Conservation (phyloP, 2,113 vertebrate genomes). For the Dinomys branickii region DNA sequence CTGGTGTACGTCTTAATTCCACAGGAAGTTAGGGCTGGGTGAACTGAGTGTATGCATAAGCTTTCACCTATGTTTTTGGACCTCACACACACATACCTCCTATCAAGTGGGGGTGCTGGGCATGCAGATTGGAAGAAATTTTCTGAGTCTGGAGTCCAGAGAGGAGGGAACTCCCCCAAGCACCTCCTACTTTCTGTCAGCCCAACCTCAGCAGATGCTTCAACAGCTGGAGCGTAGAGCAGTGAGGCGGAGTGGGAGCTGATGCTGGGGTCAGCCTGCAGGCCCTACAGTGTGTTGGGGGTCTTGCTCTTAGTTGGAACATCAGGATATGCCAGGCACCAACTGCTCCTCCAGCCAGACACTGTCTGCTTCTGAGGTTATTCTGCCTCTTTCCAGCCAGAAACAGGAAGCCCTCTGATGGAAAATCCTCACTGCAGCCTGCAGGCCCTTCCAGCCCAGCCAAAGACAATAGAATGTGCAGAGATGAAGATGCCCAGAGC, state of each 20-base stretch:
- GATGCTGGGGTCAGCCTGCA: conserved; percentile 21
- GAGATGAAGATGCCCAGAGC: neutral
- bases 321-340: conserved; percentile 22
- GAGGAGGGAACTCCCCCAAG: neutral
- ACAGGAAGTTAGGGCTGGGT: neutral
- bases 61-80: neutral
- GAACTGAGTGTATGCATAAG: neutral
- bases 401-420: neutral
- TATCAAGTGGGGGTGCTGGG: neutral
- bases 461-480: rapidly evolving
- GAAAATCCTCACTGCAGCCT: neutral
- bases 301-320: conserved; percentile 37
- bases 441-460: neutral
- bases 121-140: neutral
- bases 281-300: neutral
- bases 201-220: conserved; percentile 43
- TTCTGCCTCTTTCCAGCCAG: neutral
- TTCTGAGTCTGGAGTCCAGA: neutral
- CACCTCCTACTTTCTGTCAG: neutral
- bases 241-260: neutral
- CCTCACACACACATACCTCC: neutral
- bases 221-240: conserved; percentile 53
- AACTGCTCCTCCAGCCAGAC: conserved; percentile 19
- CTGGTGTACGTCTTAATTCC: conserved; percentile 39
- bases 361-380: neutral